Conservation (phyloP, 2,888 invertebrate genomes). For the Aplocera efformata region DNA sequence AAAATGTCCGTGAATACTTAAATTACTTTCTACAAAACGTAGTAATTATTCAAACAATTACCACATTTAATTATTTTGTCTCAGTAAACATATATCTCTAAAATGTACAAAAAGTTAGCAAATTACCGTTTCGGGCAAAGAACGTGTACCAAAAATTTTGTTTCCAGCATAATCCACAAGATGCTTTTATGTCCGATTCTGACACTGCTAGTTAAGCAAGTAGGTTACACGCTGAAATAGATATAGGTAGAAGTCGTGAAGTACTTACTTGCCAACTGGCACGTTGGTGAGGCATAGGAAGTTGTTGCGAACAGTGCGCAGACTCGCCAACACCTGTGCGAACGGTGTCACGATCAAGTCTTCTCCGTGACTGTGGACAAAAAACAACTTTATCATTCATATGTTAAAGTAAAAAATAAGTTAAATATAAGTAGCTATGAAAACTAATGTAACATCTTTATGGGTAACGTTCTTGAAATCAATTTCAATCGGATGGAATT, state of each 20-base stretch:
- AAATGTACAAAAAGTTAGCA: too few species aligned
- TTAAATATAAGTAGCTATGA: not conserved
- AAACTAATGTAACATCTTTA: conserved; percentile 1
- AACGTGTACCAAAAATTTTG: too few species aligned
- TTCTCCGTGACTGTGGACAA: conserved; percentile 93
- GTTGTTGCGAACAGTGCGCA: conserved; percentile 98
- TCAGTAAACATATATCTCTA: too few species aligned
- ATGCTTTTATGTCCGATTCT: too few species aligned
- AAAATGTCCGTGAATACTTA: too few species aligned
- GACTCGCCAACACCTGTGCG: conserved; percentile 99
- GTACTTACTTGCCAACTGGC: conserved; percentile 91
- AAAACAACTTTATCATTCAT: conserved; percentile 23
- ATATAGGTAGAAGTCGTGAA: not conserved
- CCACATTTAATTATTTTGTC: too few species aligned
- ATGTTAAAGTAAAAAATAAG: not conserved
- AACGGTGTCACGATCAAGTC: conserved; percentile 99
- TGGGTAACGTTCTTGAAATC: conserved; percentile 13
- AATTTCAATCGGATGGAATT: conserved; percentile 8
- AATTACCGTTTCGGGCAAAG: too few species aligned
- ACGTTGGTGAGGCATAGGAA: conserved; percentile 98
- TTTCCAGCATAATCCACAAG: too few species aligned
- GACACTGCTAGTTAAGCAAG: too few species aligned
- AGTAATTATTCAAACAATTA: too few species aligned
- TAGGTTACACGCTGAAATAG: too few species aligned
- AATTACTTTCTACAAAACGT: too few species aligned